Base-by-base conservation (phyloP, 2,113 vertebrate genomes). In the Potamarius usumacintae region DNA sequence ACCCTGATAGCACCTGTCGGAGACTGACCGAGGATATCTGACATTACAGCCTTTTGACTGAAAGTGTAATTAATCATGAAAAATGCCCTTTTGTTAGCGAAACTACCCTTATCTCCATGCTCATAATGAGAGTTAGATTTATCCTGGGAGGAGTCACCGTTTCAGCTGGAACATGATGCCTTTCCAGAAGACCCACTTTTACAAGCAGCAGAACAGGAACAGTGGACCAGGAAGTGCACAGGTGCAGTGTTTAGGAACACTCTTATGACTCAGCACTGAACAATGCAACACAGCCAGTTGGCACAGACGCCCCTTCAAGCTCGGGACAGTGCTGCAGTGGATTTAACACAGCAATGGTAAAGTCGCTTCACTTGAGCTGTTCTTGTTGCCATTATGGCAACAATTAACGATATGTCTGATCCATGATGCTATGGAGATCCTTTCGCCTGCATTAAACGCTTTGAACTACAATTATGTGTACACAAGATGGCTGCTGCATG, bases 221-320 rank as follows among this genome's bases (percentile, higher is more conserved):
- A 58, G 79, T 20, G 74, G 58, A 34, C 50, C 63, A 82, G 78
- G 85, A 90, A 80, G 82, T 48, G 27, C n/a, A 79, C 85, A 82
- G 87, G 85, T 86, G 85, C 58, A 72, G 20, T 22, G 76, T 72
- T 74, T 18, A 55, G 22, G 34, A 55, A 72, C 58, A 55, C 71
- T 30, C 14, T 34, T 69, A 57, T 88, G 79, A 86, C 69, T 85
- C 83, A 88, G 86, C 30, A 63, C 17, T 34, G 4, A 86, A 83
- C 48, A 82, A 62, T 76, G n/a, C 42, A 30, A 65, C 71, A n/a
- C 7, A 18, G 60, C 55, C 77, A 71, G 55, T 82, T 79, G 83
- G 87, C 50, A 85, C 60, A 22, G n/a, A 62, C 27, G 34, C 58
- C 57, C 52, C 84, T 63, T n/a, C 77, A 30, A 42, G 48, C 18